phyloP scores from a whole-genome alignment of 2,888 invertebrate species.

The Parthenolecanium corni region DNA sequence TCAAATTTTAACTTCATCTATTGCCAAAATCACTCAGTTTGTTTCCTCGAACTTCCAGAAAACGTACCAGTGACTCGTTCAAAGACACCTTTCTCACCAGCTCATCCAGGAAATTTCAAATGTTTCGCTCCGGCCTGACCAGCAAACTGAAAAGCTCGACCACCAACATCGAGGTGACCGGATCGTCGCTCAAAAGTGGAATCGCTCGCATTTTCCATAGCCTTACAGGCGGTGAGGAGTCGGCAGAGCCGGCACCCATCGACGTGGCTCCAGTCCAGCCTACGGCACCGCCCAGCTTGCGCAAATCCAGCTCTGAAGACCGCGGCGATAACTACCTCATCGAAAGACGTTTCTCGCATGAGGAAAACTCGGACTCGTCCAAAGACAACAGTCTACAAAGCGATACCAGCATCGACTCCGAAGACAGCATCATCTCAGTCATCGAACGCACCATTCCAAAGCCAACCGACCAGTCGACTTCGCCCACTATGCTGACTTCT shows the following conservation, averaged over 20 bases:
- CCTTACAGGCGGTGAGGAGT: slow-evolving; percentile 43
- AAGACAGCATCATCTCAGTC: slow-evolving; percentile 51
- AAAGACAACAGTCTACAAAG: slow-evolving; percentile 81
- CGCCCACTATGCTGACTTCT: slow-evolving; percentile 2
- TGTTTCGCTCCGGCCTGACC: slow-evolving; percentile 67
- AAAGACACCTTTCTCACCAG: slow-evolving; percentile 62
- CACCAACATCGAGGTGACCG: slow-evolving; percentile 67
- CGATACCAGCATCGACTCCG: slow-evolving; percentile 86
- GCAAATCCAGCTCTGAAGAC: slow-evolving; percentile 30
- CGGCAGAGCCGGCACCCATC: slow-evolving; percentile 31
- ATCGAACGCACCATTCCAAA: slow-evolving; percentile 33
- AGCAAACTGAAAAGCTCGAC: slow-evolving; percentile 72
- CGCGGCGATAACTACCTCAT: slow-evolving; percentile 27
- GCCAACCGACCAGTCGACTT: slow-evolving; percentile 31
- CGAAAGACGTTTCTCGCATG: slow-evolving; percentile 66
- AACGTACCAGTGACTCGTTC: slow-evolving; percentile 53
- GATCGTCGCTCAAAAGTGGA: slow-evolving; percentile 54
- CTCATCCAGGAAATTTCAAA: slow-evolving; percentile 61
- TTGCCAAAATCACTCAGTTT: no score
- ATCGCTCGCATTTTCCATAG: slow-evolving; percentile 76
- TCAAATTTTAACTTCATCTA: no score
- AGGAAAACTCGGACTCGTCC: slow-evolving; percentile 62
- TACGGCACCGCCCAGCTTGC: slow-evolving; percentile 28
- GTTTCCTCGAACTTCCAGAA: not conserved
- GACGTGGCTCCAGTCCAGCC: slow-evolving; percentile 32